Conservation (phyloP, 2,888 invertebrate species). For the Balanococcus diminutus region DNA sequence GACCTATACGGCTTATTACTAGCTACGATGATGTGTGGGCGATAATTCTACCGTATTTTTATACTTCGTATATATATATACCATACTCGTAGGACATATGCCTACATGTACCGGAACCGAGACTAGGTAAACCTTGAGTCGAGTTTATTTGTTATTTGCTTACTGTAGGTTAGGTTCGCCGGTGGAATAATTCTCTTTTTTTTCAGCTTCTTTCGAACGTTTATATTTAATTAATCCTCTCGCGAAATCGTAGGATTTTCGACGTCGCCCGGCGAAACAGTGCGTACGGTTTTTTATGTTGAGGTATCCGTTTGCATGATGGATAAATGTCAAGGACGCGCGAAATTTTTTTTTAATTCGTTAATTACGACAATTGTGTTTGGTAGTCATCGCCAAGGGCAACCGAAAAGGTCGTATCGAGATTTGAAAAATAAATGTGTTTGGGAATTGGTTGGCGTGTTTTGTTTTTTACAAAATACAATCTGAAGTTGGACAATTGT, state of each 20-base stretch:
- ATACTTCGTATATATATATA: background rate
- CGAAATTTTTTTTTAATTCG: background rate
- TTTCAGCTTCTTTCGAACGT: background rate
- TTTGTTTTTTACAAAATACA: background rate
- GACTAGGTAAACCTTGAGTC: slow-evolving; percentile 5
- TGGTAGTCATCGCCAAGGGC: background rate
- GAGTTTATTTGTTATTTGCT: slow-evolving; percentile 18
- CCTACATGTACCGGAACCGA: background rate
- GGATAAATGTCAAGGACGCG: slow-evolving; percentile 10
- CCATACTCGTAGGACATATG: background rate
- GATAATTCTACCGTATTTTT: background rate
- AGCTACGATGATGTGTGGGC: background rate
- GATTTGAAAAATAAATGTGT: background rate
- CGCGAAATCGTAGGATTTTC: background rate
- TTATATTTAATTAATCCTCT: background rate
- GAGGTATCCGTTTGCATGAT: slow-evolving; percentile 4
- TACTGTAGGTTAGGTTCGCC: slow-evolving; percentile 7
- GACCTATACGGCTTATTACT: background rate
- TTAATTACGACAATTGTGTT: background rate
- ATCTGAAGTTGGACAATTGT: background rate
- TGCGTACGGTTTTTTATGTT: background rate
- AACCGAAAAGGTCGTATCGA: background rate
- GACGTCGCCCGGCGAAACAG: background rate
- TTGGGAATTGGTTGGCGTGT: background rate
- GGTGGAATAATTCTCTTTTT: background rate